These are phyloP conservation scores for Hucho hucho DNA, from an alignment of 2,113 vertebrate species.

Conservation along the genomic window DNA sequence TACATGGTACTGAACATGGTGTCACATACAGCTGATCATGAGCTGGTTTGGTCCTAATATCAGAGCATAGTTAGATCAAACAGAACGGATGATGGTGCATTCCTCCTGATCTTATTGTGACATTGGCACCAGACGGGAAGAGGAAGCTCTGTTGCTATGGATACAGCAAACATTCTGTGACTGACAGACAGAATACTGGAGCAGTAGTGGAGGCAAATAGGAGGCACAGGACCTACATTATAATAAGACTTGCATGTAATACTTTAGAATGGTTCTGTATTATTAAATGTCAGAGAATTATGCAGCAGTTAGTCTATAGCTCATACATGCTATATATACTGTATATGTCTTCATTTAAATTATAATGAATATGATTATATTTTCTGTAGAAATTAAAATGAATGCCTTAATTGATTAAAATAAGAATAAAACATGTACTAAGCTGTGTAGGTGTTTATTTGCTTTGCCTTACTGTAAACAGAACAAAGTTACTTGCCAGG, in stretches of 20 bases:
- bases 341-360: too few species aligned
- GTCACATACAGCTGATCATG: conserved; percentile 11
- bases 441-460: neutral
- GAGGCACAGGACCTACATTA: conserved; percentile 2
- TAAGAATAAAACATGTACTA: neutral
- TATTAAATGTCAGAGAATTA: too few species aligned
- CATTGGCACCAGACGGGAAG: conserved; percentile 5
- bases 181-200: conserved; percentile 4
- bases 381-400: neutral
- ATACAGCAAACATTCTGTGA: conserved; percentile 58
- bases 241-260: neutral
- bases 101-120: conserved; percentile 35
- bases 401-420: neutral
- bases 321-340: too few species aligned
- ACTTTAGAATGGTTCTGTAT: neutral
- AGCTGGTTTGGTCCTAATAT: conserved; percentile 10
- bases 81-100: conserved; percentile 25
- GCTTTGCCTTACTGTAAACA: conserved; percentile 6
- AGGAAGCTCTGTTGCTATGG: conserved; percentile 71
- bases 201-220: conserved; percentile 29
- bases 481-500: neutral
- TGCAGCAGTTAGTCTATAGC: too few species aligned
- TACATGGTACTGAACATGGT: conserved; percentile 15
- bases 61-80: conserved; percentile 12
- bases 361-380: too few species aligned